Evolutionary conservation across 2,113 vertebrate species (phyloP).

Genomic region (Nothocercus nigrocapillus): DNA sequence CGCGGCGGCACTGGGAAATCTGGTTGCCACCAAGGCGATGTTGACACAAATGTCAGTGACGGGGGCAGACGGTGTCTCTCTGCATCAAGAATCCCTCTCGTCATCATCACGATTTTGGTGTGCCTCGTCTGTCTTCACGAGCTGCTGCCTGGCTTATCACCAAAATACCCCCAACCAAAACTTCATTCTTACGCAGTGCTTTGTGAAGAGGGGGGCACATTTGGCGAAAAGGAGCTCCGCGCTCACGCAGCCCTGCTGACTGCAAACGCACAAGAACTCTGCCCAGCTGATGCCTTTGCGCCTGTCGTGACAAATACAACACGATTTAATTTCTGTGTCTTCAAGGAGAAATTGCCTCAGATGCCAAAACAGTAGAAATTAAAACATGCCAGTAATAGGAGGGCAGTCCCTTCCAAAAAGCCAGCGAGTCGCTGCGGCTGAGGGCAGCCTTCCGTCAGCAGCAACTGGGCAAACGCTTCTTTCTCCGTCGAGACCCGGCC

Average conservation of each 20-base stretch:
- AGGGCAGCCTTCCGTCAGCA: not conserved
- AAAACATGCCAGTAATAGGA: not conserved
- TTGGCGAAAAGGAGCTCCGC: not conserved
- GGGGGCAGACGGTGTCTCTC: not conserved
- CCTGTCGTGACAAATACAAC: not conserved
- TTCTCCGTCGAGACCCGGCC: not conserved
- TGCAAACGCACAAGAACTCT: not conserved
- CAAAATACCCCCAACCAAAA: not conserved
- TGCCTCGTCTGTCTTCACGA: conserved; percentile 1
- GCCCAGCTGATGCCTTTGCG: conserved; percentile 22
- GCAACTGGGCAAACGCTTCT: not conserved
- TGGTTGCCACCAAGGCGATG: not conserved
- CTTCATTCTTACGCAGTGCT: not conserved
- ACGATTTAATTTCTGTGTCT: fast-evolving
- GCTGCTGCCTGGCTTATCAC: not conserved
- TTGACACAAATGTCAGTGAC: conserved; percentile 46
- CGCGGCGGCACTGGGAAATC: conserved; percentile 39
- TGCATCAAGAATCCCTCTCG: not conserved
- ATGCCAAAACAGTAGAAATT: not conserved
- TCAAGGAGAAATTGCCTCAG: not conserved
- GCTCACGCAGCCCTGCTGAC: not conserved
- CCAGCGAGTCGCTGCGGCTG: not conserved
- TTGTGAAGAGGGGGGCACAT: not conserved
- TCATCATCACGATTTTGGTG: conserved; percentile 12
- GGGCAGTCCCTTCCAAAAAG: not conserved